Base-by-base conservation (phyloP, 2,888 invertebrate genomes). In the Rhopalosiphum nymphaeae region DNA sequence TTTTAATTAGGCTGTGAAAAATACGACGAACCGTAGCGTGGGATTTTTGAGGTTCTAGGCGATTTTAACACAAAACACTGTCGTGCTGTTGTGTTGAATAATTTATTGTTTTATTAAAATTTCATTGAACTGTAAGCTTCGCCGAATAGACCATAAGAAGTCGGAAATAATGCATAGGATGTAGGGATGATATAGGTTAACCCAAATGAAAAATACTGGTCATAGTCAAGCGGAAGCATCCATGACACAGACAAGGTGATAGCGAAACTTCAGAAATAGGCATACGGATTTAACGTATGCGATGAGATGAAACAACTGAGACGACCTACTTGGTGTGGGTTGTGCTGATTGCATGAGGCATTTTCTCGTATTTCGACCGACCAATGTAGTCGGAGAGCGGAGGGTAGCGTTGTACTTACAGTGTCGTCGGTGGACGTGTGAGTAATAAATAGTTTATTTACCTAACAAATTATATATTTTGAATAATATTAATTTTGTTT, bases 301-400 rank as follows among this genome's bases (percentile, higher is more conserved):
- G 0, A 56, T 56, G 5, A 25, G 7, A 25, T 57, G 26, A 26
- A 3, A 29, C 9, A 3, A 29, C 7, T 49, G 11, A 61, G 61
- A n/a, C 61, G 13, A 0, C 29, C n/a, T n/a, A 13, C 4, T 4
- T 13, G 0, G 13, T n/a, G 3, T 11, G 0, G 4, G 4, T 67
- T n/a, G n/a, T n/a, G 5, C 29, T 67, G 61, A 29, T 67, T 29
- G n/a, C 61, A 67, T n/a, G n/a, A n/a, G 61, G 29, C n/a, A 67
- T 67, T 67, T 67, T 13, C 11, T 29, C 57, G 29, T 61, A 29
- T 29, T 10, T 61, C 61, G 61, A 61, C 11, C 61, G 3, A 29
- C 61, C 61, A 3, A 61, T 11, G 11, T 11, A 9, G 26, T 57
- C 57, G 57, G 29, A 3, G 29, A 57, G 10, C 26, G 13, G 29